Base-by-base conservation (phyloP, 2,113 vertebrate genomes). In the Aphelocoma coerulescens region DNA sequence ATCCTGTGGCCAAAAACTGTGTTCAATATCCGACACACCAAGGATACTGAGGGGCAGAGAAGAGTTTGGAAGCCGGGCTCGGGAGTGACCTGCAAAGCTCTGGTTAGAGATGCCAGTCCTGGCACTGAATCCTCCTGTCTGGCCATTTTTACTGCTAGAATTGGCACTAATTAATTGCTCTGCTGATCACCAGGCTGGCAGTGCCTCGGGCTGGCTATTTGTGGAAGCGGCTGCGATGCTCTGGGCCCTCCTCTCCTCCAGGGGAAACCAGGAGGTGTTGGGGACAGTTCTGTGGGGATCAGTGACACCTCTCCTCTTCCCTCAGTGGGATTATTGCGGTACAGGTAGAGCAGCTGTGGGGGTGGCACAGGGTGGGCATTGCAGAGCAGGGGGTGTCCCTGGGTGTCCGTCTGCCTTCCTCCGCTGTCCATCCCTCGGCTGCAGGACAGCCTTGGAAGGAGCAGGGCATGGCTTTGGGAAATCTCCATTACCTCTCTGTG, bases 291-390 rank as follows among this genome's bases (percentile, higher is more conserved):
- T 52, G 26, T 1, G 5, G 63, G 39, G 10, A n/a, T 26, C 0
- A 1, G 0, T 15, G 51, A 1, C 3, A 1, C 20, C 57, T 52
- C 71, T n/a, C 0, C 2, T 8, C 55, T 39, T 33, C 0, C 1
- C 43, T 28, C 21, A 2, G 24, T 1, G 21, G 55, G 65, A 6
- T 24, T 10, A 6, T 1, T 10, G 39, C 33, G 91, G 35, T 17
- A 16, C 37, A 20, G 30, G 12, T 2, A 4, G 41, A 39, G 58
- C 58, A 16, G 59, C 20, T 55, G 9, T 55, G 46, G 41, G 61
- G 59, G 7, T 55, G 85, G 35, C 72, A 35, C 39, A 11, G 51
- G 41, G 14, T 23, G 79, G 39, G 44, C 30, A 6, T 1, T 2
- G 1, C 39, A 49, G 68, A 8, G 77, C 73, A 61, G 78, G n/a